Evolutionary conservation across 2,797 vertebrate genomes (phyloP), one percentile per base, ranked within the genome.

Genomic region (Leptodactylus fallax): DNA sequence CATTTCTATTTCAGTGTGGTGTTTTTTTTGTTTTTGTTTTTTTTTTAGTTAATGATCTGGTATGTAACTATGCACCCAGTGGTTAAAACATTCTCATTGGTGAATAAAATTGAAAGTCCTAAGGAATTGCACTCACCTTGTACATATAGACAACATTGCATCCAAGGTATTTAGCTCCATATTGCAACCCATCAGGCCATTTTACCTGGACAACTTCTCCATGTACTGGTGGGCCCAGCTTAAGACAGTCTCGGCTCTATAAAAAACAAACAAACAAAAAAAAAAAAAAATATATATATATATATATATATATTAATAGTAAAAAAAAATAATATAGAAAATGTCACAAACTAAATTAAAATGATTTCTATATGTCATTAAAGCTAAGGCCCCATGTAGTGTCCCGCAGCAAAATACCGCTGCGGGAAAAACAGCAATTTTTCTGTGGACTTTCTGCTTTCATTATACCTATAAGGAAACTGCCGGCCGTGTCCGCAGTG

Each of bases 171-270:
- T 98, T 99, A 76, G 97, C 98, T 65, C 95, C 96, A 27, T 99
- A 99, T 91, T 97, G 96, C 91, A 99, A 96, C 90, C 98, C 98
- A 91, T 99, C 98, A 0, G 98, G 96, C 98, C 98, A 99, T 92
- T 98, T 99, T 85, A 99, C 98, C 94, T 97, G 97, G 87, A 99
- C 96, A 72, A 95, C 94, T 93, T 98, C 97, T 86, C 97, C 98
- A 27, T 97, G 96, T 45, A 96, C 95, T 90, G 98, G 98, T 91
- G 98, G 96, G 65, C 98, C 98, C 69, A 97, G 91, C 89, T 94
- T 95, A 90, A 95, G 92, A 92, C 98, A 99, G 89, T 99, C 97
- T 94, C 97, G 95, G 95, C 96, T 99, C 98, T 99, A 55, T 83
- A 88, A 63, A 16, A 60, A 4, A 67, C 55, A 17, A 79, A 9